Percentiles rank a stretch among this genome's conserved stretches.
phyloP scores from a whole-genome alignment of 2,797 vertebrate genomes.

The Hylomyscus alleni region DNA sequence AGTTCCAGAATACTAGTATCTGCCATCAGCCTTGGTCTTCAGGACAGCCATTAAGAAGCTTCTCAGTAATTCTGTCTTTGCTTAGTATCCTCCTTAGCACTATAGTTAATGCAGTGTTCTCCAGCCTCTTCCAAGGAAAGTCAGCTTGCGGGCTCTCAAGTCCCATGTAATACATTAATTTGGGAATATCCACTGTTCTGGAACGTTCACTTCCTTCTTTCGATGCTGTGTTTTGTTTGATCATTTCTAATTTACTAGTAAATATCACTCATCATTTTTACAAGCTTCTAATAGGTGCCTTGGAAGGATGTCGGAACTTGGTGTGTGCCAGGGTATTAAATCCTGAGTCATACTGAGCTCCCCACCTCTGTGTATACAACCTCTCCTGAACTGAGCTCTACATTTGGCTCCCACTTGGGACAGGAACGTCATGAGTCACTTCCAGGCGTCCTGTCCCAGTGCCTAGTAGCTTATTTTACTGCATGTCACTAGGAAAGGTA shows the following conservation, averaged over 20 bases:
- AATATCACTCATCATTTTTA: background rate
- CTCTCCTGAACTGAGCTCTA: slow-evolving; percentile 12
- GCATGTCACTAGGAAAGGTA: background rate
- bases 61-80: background rate
- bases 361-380: background rate
- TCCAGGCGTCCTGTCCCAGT: background rate
- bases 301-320: slow-evolving; percentile 7
- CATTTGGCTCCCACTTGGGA: background rate
- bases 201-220: background rate
- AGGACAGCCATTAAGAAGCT: background rate
- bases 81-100: background rate
- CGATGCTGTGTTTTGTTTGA: background rate
- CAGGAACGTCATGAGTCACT: background rate
- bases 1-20: background rate
- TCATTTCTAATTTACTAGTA: background rate
- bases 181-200: background rate
- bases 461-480: background rate
- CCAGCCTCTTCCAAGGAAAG: background rate
- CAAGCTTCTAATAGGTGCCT: background rate
- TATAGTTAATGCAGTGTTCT: slow-evolving; percentile 1
- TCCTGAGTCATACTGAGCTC: background rate
- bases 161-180: background rate
- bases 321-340: background rate
- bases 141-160: background rate
- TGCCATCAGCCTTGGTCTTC: background rate